Evolutionary conservation across 2,113 vertebrate genomes (phyloP).

Genomic region (Lota lota): DNA sequence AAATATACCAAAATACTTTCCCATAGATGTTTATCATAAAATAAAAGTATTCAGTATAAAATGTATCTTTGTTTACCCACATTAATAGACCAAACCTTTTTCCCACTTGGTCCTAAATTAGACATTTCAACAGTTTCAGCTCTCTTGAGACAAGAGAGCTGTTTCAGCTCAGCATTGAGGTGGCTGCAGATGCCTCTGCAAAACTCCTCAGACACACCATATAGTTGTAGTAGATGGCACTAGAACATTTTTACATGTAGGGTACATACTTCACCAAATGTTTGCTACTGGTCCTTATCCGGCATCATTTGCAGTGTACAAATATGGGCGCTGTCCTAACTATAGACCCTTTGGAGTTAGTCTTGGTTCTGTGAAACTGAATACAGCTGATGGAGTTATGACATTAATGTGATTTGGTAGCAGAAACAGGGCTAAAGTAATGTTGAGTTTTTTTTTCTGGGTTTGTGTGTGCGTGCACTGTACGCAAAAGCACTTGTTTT

Average conservation of each 20-base stretch:
- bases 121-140: background rate
- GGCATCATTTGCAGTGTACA: background rate
- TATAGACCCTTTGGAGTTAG: no score
- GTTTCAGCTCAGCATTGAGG: no score
- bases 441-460: background rate
- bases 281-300: background rate
- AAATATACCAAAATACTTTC: background rate
- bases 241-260: background rate
- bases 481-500: constrained; percentile 24
- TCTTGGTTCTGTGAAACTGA: background rate
- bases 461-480: constrained; percentile 12
- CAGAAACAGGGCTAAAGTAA: background rate
- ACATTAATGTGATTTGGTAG: background rate
- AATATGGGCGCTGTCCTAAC: background rate
- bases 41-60: background rate
- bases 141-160: no score
- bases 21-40: background rate
- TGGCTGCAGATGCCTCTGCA: no score
- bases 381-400: background rate
- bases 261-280: background rate
- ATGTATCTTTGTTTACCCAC: background rate
- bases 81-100: no score
- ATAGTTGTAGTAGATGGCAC: background rate
- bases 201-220: no score
- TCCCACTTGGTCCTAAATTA: background rate